Evolutionary conservation across 64 coral and sea anemone genomes (phyloP), one percentile per base, ranked within the genome.

Genomic region (Acropora yongei): DNA sequence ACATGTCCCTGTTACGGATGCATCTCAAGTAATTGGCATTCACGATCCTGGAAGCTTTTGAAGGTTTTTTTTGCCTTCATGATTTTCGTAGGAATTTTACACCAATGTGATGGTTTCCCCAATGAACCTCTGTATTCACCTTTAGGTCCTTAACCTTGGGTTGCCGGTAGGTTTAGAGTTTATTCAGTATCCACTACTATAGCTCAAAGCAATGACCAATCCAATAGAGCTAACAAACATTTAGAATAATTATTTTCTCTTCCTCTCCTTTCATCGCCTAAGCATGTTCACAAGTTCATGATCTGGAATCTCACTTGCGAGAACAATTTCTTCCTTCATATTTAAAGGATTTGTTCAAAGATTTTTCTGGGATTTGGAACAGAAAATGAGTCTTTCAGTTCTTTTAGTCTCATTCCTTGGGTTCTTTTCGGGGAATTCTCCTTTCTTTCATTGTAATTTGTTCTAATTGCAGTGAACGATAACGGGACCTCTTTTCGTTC

Each of bases 261-360:
- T 90, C 41, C 51, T 40, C 61, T 57, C 80, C 79, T 75, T 85
- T 49, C 80, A 73, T 69, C 75, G 67, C 5, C 48, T 88, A 46
- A 75, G 79, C 20, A 86, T 20, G 16, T 30, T 30, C 30, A 57
- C 41, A 45, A 90, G 46, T 18, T 79, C 76, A 50, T 94, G 79
- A 86, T 94, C 93, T 17, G 93, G 93, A n/a, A 88, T 94, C 8
- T 94, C 93, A 90, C 58, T 78, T 53, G 93, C 93, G 58, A 94
- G 88, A 83, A 93, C 18, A 77, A 88, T 12, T 8, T 45, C 80
- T 11, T 19, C 19, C 41, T 60, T 20, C 6, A 46, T 79, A 2
- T 90, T 63, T n/a, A 77, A 66, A 12, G 93, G 88, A 71, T 80
- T 94, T 44, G 6, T 41, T 60, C 10, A n/a, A n/a, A 55, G 30